These are phyloP conservation scores for Clanis bilineata DNA, from an alignment of 2,888 invertebrate genomes.

Conservation along the genomic window DNA sequence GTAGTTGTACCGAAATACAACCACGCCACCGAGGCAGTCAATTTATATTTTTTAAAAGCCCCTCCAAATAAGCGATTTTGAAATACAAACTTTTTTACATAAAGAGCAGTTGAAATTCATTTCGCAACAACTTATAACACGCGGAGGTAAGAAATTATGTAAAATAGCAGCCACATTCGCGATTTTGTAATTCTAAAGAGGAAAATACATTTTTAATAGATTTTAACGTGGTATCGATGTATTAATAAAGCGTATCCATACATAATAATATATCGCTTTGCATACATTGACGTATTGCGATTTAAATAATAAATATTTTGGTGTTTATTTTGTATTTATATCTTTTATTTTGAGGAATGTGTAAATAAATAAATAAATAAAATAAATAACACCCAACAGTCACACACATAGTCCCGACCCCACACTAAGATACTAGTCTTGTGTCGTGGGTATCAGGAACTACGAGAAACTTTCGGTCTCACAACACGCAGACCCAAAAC, in stretches of 20 bases:
- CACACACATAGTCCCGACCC: no score
- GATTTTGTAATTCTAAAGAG: conserved; percentile 6
- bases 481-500: no score
- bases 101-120: background rate
- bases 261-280: background rate
- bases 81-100: background rate
- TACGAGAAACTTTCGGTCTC: no score
- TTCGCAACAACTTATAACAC: background rate
- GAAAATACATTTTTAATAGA: conserved; percentile 5
- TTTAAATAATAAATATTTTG: background rate
- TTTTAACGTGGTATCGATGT: background rate
- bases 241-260: background rate
- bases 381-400: no score
- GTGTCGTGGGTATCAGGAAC: no score
- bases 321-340: background rate
- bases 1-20: background rate
- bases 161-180: background rate
- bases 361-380: no score
- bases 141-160: background rate
- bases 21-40: background rate
- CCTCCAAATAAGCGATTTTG: no score
- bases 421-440: no score
- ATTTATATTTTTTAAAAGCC: no score
- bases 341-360: no score
- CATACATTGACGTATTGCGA: conserved; percentile 1